Conservation (phyloP, 2,888 invertebrate species). For the Calliopum simillimum region DNA sequence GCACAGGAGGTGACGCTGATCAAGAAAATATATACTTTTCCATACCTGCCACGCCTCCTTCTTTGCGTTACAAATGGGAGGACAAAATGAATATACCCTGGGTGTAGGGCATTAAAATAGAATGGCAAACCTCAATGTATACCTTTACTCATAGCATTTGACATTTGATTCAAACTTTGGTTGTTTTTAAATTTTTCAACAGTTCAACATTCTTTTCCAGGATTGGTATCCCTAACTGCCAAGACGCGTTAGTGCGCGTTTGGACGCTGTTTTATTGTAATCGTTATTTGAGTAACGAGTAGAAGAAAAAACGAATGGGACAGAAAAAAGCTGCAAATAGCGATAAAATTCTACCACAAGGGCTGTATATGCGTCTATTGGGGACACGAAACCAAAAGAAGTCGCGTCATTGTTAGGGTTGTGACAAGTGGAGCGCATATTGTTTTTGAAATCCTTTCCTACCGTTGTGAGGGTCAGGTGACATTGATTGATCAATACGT, state of each 20-base stretch:
- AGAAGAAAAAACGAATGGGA: not conserved
- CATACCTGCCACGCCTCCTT: no score
- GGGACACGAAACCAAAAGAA: not conserved
- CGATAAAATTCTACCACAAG: not conserved
- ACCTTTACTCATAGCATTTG: no score
- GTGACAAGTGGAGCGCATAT: constrained; percentile 59
- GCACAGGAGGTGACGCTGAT: no score
- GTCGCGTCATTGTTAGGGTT: constrained; percentile 1
- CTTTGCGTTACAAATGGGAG: no score
- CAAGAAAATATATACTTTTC: no score
- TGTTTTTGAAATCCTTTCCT: constrained; percentile 61
- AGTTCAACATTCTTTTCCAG: no score
- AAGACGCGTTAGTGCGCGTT: not conserved
- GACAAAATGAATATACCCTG: no score
- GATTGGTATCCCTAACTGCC: no score
- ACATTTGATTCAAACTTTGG: no score
- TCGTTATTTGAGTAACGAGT: constrained; percentile 10
- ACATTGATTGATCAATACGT: constrained; percentile 67
- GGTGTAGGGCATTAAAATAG: no score
- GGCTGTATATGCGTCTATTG: constrained; percentile 4
- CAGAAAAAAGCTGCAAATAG: constrained; percentile 5
- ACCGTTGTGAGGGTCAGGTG: constrained; percentile 55
- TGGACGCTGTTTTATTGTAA: not conserved
- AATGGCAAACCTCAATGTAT: no score
- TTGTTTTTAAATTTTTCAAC: no score